Conservation (phyloP, 2,797 vertebrate species). For the Carcharodon carcharias region DNA sequence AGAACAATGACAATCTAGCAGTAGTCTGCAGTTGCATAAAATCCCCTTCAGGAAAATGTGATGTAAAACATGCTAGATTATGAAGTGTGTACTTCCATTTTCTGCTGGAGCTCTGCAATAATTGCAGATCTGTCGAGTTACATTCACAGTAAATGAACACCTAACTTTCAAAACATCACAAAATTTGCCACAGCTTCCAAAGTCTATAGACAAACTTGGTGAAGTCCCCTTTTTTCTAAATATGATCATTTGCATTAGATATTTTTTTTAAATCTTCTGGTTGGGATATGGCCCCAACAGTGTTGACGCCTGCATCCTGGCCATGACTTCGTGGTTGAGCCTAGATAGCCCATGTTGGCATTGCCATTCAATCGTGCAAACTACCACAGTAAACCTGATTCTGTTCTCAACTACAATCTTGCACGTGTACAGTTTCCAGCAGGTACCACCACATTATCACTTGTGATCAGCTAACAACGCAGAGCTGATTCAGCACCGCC, state of each 20-base stretch:
- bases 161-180: neutral
- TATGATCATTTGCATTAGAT: neutral
- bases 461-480: neutral
- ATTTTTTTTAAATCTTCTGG: neutral
- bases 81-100: neutral
- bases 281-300: neutral
- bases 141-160: neutral
- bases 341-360: neutral
- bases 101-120: neutral
- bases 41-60: neutral
- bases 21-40: neutral
- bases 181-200: neutral
- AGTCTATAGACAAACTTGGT: too few relatives aligned
- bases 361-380: neutral
- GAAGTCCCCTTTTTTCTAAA: neutral
- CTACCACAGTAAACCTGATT: neutral
- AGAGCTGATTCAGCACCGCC: neutral
- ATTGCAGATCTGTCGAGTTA: neutral
- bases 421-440: neutral
- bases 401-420: too few relatives aligned
- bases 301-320: too few relatives aligned
- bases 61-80: neutral
- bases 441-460: neutral
- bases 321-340: neutral
- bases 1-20: neutral